A percentile compares a stretch with the other conserved stretches of the same genome.
Conservation (phyloP, 2,888 invertebrate genomes). For the Sphaerophoria taeniata region DNA sequence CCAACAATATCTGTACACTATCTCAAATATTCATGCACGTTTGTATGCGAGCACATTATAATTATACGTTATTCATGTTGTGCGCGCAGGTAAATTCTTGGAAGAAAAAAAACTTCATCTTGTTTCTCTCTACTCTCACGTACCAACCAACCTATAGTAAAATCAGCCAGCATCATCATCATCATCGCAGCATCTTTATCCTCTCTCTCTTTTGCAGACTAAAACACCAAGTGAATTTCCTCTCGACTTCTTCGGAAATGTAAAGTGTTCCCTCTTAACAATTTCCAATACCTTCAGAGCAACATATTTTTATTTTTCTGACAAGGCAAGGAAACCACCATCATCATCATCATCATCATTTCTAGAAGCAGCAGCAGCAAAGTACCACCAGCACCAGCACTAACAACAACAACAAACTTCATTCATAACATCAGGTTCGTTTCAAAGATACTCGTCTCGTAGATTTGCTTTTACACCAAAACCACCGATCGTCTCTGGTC, state of each 20-base stretch:
- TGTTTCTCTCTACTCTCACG: conserved; percentile 40
- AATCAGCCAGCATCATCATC: conserved; percentile 47
- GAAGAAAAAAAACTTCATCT: conserved; percentile 13
- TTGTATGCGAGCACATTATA: conserved; percentile 31
- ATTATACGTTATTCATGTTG: conserved; percentile 52
- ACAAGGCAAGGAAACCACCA: conserved; percentile 24
- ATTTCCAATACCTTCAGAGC: conserved; percentile 26
- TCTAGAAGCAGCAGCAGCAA: neutral
- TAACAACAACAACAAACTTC: conserved; percentile 72
- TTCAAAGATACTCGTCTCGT: conserved; percentile 9
- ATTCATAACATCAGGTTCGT: conserved; percentile 75
- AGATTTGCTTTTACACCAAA: neutral
- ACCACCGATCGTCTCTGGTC: neutral
- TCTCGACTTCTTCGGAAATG: neutral
- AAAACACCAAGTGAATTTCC: conserved; percentile 40
- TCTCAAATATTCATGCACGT: neutral
- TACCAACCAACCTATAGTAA: conserved; percentile 18
- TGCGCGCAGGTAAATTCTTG: conserved; percentile 58
- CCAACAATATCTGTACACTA: neutral
- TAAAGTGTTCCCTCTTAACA: neutral
- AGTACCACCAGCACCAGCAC: conserved; percentile 27
- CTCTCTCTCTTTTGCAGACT: conserved; percentile 3
- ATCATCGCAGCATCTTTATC: conserved; percentile 50
- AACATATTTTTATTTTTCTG: conserved; percentile 27
- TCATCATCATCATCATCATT: neutral